Percentiles rank a stretch among this genome's conserved stretches.
These are phyloP conservation scores for Caerostris extrusa DNA, from an alignment of 1,140 invertebrate genomes.

Conservation along the genomic window DNA sequence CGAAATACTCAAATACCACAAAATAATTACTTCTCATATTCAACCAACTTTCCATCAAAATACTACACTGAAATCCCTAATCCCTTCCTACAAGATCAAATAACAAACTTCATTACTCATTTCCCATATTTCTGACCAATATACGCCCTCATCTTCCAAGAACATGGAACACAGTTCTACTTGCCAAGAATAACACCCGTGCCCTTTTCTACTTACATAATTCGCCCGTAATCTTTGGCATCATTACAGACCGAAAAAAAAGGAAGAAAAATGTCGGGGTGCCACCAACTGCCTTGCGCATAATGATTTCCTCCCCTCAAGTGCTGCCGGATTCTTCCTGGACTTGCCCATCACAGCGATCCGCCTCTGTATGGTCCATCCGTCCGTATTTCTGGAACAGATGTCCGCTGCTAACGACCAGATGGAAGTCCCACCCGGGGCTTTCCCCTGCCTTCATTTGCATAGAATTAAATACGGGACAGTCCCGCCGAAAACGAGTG, in stretches of 20 bases:
- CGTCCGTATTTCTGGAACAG: conserved; percentile 70
- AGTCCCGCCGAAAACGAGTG: conserved; percentile 47
- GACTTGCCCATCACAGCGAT: conserved; percentile 1
- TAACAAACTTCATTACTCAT: not conserved
- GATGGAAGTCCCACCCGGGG: conserved; percentile 12
- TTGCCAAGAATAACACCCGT: conserved; percentile 7
- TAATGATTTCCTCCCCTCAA: conserved; percentile 37
- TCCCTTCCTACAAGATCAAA: no score
- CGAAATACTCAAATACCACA: no score
- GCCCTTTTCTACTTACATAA: conserved; percentile 3
- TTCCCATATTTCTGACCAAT: not conserved
- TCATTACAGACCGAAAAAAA: conserved; percentile 10
- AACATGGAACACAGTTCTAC: not conserved
- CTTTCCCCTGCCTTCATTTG: conserved; percentile 53
- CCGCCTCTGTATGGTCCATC: conserved; percentile 51
- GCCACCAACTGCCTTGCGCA: not conserved
- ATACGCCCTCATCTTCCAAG: not conserved
- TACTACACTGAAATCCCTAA: no score
- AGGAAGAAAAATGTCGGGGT: not conserved
- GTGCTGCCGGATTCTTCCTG: not conserved
- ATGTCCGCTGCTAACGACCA: conserved; percentile 68
- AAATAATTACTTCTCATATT: no score
- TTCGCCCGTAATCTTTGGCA: not conserved
- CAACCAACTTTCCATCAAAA: no score
- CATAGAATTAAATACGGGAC: conserved; percentile 72